These are phyloP conservation scores for Papilio xuthus DNA, from an alignment of 1,140 invertebrate genomes.

Conservation along the genomic window DNA sequence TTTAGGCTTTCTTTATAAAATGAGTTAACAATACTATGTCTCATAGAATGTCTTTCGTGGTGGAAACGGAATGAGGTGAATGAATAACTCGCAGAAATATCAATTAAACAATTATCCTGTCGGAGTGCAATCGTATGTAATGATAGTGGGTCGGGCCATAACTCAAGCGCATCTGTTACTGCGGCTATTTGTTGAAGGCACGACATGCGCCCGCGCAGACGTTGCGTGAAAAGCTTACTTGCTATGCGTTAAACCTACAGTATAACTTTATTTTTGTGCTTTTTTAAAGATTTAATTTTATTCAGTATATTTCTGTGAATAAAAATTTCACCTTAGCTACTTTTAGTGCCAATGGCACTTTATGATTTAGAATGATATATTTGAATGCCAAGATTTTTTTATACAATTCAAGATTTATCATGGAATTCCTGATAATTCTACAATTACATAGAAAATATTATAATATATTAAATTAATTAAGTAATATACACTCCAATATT, in stretches of 20 bases:
- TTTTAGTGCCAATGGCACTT: too few relatives aligned
- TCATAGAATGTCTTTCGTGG: slow-evolving; percentile 69
- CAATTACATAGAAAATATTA: too few relatives aligned
- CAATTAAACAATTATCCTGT: slow-evolving; percentile 82
- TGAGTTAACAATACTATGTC: slow-evolving; percentile 50
- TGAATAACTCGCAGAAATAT: slow-evolving; percentile 81
- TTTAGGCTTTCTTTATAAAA: not conserved
- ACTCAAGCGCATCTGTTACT: slow-evolving; percentile 78
- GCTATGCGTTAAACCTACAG: not conserved
- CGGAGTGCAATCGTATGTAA: slow-evolving; percentile 79
- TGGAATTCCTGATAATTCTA: too few relatives aligned
- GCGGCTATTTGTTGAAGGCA: slow-evolving; percentile 78
- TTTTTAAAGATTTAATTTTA: not conserved
- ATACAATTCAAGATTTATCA: too few relatives aligned
- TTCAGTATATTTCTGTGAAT: too few relatives aligned
- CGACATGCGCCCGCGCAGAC: slow-evolving; percentile 57
- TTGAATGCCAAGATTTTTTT: too few relatives aligned
- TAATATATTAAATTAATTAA: too few relatives aligned
- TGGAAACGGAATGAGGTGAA: slow-evolving; percentile 76
- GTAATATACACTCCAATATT: too few relatives aligned
- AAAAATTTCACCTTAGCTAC: too few relatives aligned
- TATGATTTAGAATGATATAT: too few relatives aligned
- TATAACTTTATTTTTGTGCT: not conserved
- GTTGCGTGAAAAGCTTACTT: slow-evolving; percentile 36
- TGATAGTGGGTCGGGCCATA: slow-evolving; percentile 78